These are phyloP conservation scores for Hirtodrosophila cameraria DNA, from an alignment of 2,888 invertebrate species.

Conservation along the genomic window DNA sequence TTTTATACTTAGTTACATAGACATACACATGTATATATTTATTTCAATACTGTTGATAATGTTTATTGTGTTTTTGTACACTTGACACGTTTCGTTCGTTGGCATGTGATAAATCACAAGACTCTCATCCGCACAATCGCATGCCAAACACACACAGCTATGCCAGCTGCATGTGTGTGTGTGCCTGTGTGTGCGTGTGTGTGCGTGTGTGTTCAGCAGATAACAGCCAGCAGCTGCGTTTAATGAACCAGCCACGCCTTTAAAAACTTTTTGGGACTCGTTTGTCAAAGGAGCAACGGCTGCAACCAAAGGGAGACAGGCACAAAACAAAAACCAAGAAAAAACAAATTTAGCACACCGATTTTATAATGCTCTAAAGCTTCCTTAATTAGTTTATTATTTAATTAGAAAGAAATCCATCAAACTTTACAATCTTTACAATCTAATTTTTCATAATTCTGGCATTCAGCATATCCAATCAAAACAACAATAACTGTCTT, in stretches of 20 bases:
- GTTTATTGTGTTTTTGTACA: slow-evolving; percentile 67
- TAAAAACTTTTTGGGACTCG: slow-evolving; percentile 57
- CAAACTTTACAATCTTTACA: no score
- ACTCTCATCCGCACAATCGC: slow-evolving; percentile 9
- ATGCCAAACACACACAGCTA: slow-evolving; percentile 11
- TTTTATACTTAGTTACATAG: slow-evolving; percentile 29
- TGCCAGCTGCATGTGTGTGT: slow-evolving; percentile 23
- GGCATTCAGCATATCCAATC: no score
- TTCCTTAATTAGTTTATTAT: background rate
- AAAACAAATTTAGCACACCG: slow-evolving; percentile 2
- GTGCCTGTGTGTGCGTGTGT: no score
- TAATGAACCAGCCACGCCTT: slow-evolving; percentile 76
- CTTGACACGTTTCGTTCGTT: slow-evolving; percentile 71
- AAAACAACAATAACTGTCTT: no score
- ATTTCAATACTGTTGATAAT: slow-evolving; percentile 66
- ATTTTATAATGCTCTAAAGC: slow-evolving; percentile 18
- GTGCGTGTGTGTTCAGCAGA: slow-evolving; percentile 46
- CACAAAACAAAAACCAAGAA: slow-evolving; percentile 19
- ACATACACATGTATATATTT: slow-evolving; percentile 37
- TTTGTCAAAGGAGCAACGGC: slow-evolving; percentile 53
- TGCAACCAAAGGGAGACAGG: slow-evolving; percentile 20
- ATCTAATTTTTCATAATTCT: no score
- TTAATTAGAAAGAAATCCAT: background rate
- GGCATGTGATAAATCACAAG: slow-evolving; percentile 73
- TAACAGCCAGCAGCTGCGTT: slow-evolving; percentile 75